Evolutionary conservation across 2,113 vertebrate species (phyloP).

Genomic region (Hylia prasina): DNA sequence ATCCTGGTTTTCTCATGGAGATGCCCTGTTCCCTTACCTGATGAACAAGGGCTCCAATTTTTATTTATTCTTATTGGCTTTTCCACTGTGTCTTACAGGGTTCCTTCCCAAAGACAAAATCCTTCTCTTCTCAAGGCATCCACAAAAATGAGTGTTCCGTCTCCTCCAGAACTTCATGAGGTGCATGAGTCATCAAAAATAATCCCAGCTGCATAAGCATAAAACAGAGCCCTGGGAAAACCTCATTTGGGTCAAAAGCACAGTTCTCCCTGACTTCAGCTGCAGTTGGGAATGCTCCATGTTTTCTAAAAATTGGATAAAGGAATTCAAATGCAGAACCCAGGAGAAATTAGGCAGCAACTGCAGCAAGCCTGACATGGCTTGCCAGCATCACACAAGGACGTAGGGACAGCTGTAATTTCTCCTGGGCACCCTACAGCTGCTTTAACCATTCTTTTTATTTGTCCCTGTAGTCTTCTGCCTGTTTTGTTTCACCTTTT

Average conservation of each 20-base stretch:
- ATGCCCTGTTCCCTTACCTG: not conserved
- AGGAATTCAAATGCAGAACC: not conserved
- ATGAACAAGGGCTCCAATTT: not conserved
- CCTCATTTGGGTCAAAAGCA: not conserved
- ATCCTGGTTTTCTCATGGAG: not conserved
- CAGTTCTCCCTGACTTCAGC: not conserved
- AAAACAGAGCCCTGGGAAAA: not conserved
- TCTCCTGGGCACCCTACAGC: not conserved
- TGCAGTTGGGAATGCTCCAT: not conserved
- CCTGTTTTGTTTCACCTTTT: not conserved
- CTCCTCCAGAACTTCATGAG: not conserved
- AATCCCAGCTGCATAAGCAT: not conserved
- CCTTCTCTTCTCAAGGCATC: not conserved
- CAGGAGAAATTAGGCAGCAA: not conserved
- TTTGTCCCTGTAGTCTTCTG: not conserved
- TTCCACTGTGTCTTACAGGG: fast-evolving
- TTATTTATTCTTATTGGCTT: not conserved
- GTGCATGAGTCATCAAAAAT: not conserved
- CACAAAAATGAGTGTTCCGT: not conserved
- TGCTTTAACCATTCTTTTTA: not conserved
- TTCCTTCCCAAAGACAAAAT: not conserved
- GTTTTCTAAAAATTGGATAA: not conserved
- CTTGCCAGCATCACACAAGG: not conserved
- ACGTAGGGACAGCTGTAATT: not conserved
- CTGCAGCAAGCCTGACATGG: not conserved